Evolutionary conservation across 2,797 vertebrate species (phyloP).

Genomic region (Carcharodon carcharias): DNA sequence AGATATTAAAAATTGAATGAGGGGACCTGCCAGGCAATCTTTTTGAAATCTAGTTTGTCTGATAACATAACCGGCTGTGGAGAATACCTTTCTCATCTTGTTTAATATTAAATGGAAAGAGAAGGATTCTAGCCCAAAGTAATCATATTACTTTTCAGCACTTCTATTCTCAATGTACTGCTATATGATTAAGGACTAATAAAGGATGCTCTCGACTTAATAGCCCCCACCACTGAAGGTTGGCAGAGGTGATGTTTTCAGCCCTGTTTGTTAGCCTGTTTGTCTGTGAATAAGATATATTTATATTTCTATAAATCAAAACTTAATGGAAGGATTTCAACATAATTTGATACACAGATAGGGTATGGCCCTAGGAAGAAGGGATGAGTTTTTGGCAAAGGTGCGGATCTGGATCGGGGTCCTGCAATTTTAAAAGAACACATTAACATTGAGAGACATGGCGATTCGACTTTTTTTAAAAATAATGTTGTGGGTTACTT

Average conservation of each 20-base stretch:
- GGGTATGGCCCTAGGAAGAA: too few relatives aligned
- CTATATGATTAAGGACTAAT: not conserved
- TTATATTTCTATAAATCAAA: too few relatives aligned
- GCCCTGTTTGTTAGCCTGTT: too few relatives aligned
- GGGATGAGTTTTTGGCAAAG: too few relatives aligned
- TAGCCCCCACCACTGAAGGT: not conserved
- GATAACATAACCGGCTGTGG: not conserved
- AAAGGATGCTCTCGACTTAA: not conserved
- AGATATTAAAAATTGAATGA: not conserved
- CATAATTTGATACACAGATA: too few relatives aligned
- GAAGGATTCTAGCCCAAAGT: not conserved
- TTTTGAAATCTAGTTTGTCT: conserved; percentile 2
- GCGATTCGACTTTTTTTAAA: too few relatives aligned
- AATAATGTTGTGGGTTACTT: too few relatives aligned
- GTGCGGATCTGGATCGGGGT: too few relatives aligned
- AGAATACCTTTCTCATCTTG: not conserved
- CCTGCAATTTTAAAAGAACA: too few relatives aligned
- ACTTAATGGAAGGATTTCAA: too few relatives aligned
- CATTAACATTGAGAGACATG: too few relatives aligned
- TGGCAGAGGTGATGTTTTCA: not conserved
- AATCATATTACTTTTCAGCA: not conserved
- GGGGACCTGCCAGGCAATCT: not conserved
- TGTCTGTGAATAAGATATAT: too few relatives aligned
- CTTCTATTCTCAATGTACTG: not conserved
- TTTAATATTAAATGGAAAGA: not conserved